These are phyloP conservation scores for Microcebus ravelobensis DNA, from an alignment of 2,113 vertebrate genomes.

Conservation along the genomic window DNA sequence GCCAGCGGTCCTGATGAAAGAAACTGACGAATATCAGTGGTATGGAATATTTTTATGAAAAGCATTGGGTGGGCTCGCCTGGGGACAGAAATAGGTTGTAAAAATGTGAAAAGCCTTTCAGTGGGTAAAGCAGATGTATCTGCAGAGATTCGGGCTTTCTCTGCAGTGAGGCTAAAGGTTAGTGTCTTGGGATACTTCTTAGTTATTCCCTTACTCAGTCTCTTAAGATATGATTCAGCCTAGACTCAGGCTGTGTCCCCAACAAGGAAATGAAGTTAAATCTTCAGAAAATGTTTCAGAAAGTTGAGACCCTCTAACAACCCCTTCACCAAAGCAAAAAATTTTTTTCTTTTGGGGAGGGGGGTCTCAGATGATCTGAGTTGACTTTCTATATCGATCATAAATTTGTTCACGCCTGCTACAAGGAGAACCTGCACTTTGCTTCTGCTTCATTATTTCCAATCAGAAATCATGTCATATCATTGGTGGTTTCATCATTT, in stretches of 20 bases:
- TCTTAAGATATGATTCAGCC: background rate
- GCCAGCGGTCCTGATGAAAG: slow-evolving; percentile 51
- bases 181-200: background rate
- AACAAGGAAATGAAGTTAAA: background rate
- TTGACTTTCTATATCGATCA: background rate
- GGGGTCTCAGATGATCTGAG: background rate
- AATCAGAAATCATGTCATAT: slow-evolving; percentile 47
- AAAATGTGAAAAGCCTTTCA: slow-evolving; percentile 10
- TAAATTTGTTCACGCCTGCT: background rate
- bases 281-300: background rate
- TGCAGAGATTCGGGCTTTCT: background rate
- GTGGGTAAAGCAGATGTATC: background rate
- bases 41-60: slow-evolving; percentile 46
- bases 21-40: slow-evolving; percentile 62
- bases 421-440: background rate
- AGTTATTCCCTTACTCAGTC: background rate
- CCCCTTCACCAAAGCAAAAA: background rate
- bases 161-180: background rate
- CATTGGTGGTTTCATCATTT: slow-evolving; percentile 56
- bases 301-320: background rate
- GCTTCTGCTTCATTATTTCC: background rate
- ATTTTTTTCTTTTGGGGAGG: background rate
- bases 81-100: background rate
- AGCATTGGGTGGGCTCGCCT: slow-evolving; percentile 21
- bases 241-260: background rate